phyloP scores from a whole-genome alignment of 92 coral and sea anemone species.

The Umimayanthus chanpuru region DNA sequence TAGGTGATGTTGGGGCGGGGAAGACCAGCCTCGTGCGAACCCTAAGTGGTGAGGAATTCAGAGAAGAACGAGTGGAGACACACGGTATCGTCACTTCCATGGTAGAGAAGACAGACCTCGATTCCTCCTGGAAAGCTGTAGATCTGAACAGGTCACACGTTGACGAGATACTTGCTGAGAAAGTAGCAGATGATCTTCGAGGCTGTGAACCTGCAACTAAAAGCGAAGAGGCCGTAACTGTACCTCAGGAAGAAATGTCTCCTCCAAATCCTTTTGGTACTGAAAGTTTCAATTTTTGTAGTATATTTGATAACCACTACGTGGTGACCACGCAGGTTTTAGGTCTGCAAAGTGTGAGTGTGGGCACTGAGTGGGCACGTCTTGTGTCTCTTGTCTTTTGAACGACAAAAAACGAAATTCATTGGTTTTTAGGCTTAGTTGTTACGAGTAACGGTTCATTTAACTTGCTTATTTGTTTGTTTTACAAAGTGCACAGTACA shows the following conservation, averaged over 20 bases:
- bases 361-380: too few relatives aligned
- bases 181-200: conserved; percentile 51
- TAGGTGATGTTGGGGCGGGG: conserved; percentile 79
- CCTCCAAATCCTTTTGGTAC: not conserved
- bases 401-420: too few relatives aligned
- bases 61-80: conserved; percentile 58
- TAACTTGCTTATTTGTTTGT: too few relatives aligned
- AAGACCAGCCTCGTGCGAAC: conserved; percentile 74
- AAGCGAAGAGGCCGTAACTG: not conserved
- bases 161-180: conserved; percentile 63
- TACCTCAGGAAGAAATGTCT: not conserved
- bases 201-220: not conserved
- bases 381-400: too few relatives aligned
- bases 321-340: too few relatives aligned
- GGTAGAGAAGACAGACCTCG: conserved; percentile 67
- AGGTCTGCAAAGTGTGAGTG: too few relatives aligned
- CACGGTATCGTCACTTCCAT: conserved; percentile 73
- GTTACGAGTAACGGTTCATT: too few relatives aligned
- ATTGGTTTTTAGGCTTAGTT: too few relatives aligned
- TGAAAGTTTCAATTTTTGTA: not conserved
- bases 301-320: not conserved
- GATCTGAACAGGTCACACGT: conserved; percentile 58
- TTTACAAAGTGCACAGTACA: too few relatives aligned
- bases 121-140: conserved; percentile 64
- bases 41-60: conserved; percentile 61